Base-by-base conservation (phyloP, 2,797 vertebrate genomes). In the Melanotaenia pygmaea region DNA sequence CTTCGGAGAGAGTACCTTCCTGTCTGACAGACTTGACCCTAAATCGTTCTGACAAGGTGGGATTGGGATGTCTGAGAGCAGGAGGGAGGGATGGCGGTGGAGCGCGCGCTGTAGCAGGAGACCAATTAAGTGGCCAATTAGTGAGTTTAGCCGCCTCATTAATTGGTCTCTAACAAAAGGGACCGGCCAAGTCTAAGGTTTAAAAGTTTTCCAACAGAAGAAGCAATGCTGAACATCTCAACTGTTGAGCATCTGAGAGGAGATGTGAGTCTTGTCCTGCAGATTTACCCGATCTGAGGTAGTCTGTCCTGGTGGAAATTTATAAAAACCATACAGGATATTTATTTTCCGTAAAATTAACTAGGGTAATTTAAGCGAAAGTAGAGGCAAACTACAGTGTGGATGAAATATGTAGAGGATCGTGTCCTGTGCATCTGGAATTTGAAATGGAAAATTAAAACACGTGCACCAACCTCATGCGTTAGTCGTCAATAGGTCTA, bases 61-160 rank as follows among this genome's bases (percentile, higher is more conserved):
- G 84, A 83, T 67, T 66, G 83, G 86, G 86, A 83, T 83, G 85
- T 78, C 70, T 85, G 84, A 59, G 64, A 4, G 51, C 37, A 30
- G 53, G 54, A 50, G 43, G 59, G 58, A 14, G 37, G 54, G 74
- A 6, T 14, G 77, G 74, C 45, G 66, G 74, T 56, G 67, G 76
- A 51, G 69, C 75, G 78, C 77, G 76, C 83, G 59, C 45, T n/a
- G 45, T 47, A 10, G 18, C 18, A 7, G 20, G 45, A 57, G 65
- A 73, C 84, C 86, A 91, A 92, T 92, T 89, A 89, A 54, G 85
- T 2, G 62, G 67, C 85, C 91, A 93, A 94, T 95, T 93, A 93
- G 80, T 47, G 89, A 86, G 79, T 91, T 92, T 85, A 86, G 10
- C 61, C 80, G 86, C 89, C 82, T 91, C 84, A 72, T 89, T 93